Base-by-base conservation (phyloP, 2,113 vertebrate species). In the Lanius collurio region DNA sequence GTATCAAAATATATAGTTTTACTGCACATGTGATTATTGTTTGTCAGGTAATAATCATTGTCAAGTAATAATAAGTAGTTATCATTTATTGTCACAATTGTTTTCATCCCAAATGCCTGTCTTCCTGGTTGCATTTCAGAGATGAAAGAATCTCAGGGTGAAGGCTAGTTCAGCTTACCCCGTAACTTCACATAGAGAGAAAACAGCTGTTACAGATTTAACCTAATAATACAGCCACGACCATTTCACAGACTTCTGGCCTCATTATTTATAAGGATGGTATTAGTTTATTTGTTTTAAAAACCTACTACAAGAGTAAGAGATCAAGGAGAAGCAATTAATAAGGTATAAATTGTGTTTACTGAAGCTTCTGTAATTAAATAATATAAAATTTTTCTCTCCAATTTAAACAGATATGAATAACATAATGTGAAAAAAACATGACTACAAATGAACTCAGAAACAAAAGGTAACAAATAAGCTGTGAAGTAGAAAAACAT, bases 111-210 rank as follows among this genome's bases (percentile, higher is more conserved):
- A 3, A 10, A 35, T 70, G 13, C n/a, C 21, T 53, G 30, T 74
- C 30, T 41, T 74, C n/a, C 46, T 65, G 16, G 33, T 71, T 90
- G 63, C 23, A 35, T 90, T 90, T 95, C 68, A 46, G 49, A 93
- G 49, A 52, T 73, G 21, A 94, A 83, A 89, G 73, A 53, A 95
- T 69, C 42, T 71, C 67, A 73, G 64, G 79, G 63, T 94, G 71
- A 96, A 92, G 76, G 89, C 52, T 77, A 93, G 80, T 96, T 94
- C 83, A 94, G 63, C 10, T 88, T 77, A 86, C 17, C 23, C 16
- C 0, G 0, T 44, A 90, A 75, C 23, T 69, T 71, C 50, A 63
- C 39, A 59, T 0, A 31, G 75, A 95, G 18, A 65, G 30, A 63
- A 63, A 89, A 84, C 60, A 94, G 73, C 69, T 94, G 91, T 19